phyloP scores from a whole-genome alignment of 2,888 invertebrate genomes.

The Spodoptera exigua region DNA sequence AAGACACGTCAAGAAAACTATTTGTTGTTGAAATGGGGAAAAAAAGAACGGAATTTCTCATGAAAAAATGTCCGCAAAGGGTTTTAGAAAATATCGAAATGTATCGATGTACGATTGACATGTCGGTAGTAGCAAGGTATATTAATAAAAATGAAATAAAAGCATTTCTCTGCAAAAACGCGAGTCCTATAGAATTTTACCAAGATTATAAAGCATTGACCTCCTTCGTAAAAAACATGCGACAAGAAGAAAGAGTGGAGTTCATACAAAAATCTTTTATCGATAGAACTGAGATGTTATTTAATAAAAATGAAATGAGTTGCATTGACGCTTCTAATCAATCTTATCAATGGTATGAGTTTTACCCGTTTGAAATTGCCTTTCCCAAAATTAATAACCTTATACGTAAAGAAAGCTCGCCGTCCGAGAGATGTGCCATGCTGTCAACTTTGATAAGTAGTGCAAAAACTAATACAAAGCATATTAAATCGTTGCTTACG shows the following conservation, averaged over 20 bases:
- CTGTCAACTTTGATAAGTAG: constrained; percentile 68
- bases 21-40: constrained; percentile 56
- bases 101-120: constrained; percentile 61
- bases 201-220: constrained; percentile 62
- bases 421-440: constrained; percentile 68
- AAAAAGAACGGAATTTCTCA: constrained; percentile 67
- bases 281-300: constrained; percentile 51
- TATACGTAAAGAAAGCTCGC: constrained; percentile 69
- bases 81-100: constrained; percentile 68
- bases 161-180: constrained; percentile 65
- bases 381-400: constrained; percentile 70
- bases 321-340: constrained; percentile 12
- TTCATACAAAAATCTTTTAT: constrained; percentile 73
- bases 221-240: constrained; percentile 69
- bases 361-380: constrained; percentile 71
- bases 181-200: constrained; percentile 54
- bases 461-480: constrained; percentile 63
- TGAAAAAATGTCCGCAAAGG: constrained; percentile 68
- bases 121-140: constrained; percentile 69
- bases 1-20: constrained; percentile 28
- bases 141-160: constrained; percentile 67
- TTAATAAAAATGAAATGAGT: constrained; percentile 1
- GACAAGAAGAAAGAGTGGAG: constrained; percentile 67
- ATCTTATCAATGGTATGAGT: constrained; percentile 73
- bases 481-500: constrained; percentile 68